Base-by-base conservation (phyloP, 2,797 vertebrate species). In the Bucorvus abyssinicus region DNA sequence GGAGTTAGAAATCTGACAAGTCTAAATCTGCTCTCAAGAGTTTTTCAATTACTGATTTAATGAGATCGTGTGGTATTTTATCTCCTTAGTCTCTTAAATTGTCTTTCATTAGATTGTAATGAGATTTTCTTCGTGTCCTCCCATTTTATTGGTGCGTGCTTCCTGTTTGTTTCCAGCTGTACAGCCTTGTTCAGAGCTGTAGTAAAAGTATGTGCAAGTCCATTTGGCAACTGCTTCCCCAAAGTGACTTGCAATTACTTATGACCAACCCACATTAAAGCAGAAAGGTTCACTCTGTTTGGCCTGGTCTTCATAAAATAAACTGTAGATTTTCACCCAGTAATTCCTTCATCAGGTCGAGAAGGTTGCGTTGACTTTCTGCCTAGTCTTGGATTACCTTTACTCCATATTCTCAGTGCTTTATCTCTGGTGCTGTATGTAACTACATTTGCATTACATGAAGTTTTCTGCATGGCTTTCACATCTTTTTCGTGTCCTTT, bases 71-170 rank as follows among this genome's bases (percentile, higher is more conserved):
- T 40, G 27, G 20, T 45, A 11, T 50, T 89, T 89, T 78, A 71
- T 84, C 60, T 85, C 24, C 61, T 92, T 87, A 53, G 47, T 85
- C 84, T 84, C 60, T 76, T 84, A 89, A 70, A 87, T 84, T 87
- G 56, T 89, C 75, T 80, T 87, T 95, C 55, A 86, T 89, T 91
- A 75, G 73, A 65, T 92, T 90, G 93, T 76, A 89, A 90, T 84
- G 68, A 84, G 38, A 47, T 44, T 49, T 91, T 89, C 81, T 78
- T 79, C 42, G 29, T 65, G 16, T 56, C n/a, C 44, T 84, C 47
- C 59, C 16, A 36, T 81, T 93, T 89, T 84, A 34, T 68, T 1
- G 1, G 30, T 55, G 16, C 22, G 1, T 53, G 71, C 10, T 68
- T 80, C 50, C 67, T 42, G 5, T 88, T 87, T 83, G 29, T 44